Evolutionary conservation across 2,113 vertebrate genomes (phyloP), one percentile per base, ranked within the genome.

Genomic region (Siniperca chuatsi): DNA sequence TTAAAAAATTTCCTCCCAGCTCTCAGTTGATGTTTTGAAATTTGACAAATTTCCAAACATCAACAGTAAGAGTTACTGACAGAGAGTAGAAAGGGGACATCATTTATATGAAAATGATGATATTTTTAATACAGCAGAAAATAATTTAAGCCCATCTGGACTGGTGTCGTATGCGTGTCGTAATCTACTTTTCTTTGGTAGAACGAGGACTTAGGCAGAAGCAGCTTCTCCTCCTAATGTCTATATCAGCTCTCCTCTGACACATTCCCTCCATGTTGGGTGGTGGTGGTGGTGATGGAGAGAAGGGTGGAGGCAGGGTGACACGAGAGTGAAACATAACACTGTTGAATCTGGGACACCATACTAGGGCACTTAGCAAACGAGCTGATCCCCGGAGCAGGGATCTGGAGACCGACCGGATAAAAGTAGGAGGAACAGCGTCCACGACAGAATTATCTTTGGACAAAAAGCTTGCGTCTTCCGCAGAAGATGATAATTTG

Each of bases 291-390:
- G 62, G 61, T 54, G 25, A 25, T 25, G 77, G 79, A 54, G 78
- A n/a, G 44, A 33, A 55, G 25, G 67, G 69, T 58, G 85, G 85
- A 81, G 77, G 72, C 72, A 74, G 71, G 70, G 72, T 86, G 92
- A 86, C 90, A 89, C 79, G 0, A 80, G 86, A 89, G 64, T 88
- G 86, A 91, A 88, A 84, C 79, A 37, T 76, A 84, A 83, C 83
- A 65, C 84, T 23, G 29, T 15, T 68, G 88, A 92, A 95, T 93
- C 86, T 95, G 92, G 94, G 94, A 94, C 95, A 89, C n/a, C 87
- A 82, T 90, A 94, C 88, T 88, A 73, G 94, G 92, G 54, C 93
- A 91, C 91, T 84, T 78, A 91, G 78, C 83, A 72, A 90, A 60
- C 79, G 64, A 78, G 81, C 88, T 83, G 78, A 86, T 94, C 91